Evolutionary conservation across 2,113 vertebrate species (phyloP).

Genomic region (Hoplias malabaricus): DNA sequence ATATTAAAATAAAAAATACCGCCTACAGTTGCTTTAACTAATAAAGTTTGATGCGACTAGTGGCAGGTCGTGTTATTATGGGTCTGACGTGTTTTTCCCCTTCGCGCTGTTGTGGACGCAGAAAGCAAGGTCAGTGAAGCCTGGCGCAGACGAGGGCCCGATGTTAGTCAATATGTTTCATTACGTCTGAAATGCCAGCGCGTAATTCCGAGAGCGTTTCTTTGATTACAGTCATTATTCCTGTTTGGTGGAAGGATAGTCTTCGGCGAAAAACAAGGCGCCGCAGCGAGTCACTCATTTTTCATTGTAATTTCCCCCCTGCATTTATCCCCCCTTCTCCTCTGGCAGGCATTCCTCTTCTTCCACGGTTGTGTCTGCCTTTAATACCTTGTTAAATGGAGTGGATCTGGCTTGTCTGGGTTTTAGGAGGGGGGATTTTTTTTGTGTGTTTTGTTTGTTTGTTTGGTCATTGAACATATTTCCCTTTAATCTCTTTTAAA

Average conservation of each 20-base stretch:
- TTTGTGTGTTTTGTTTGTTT: no score
- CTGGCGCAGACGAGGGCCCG: not conserved
- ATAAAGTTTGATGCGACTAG: no score
- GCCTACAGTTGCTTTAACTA: no score
- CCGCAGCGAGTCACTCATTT: constrained; percentile 27
- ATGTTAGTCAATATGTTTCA: constrained; percentile 8
- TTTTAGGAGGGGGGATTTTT: no score
- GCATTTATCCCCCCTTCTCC: constrained; percentile 37
- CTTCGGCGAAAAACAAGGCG: constrained; percentile 26
- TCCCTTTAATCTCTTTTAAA: constrained; percentile 69
- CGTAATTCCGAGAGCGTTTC: constrained; percentile 27
- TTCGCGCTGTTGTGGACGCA: not conserved
- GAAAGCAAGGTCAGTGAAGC: constrained; percentile 13
- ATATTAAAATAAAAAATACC: no score
- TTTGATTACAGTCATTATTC: constrained; percentile 50
- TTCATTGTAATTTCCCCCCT: constrained; percentile 37
- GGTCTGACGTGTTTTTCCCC: not conserved
- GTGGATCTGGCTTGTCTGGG: constrained; percentile 62
- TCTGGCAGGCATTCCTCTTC: constrained; percentile 35
- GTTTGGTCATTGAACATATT: constrained; percentile 63
- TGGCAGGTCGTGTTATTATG: no score
- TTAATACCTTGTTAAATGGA: constrained; percentile 66
- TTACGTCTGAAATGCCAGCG: constrained; percentile 30
- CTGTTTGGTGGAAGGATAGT: constrained; percentile 29
- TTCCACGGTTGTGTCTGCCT: constrained; percentile 31